Base-by-base conservation (phyloP, 2,888 invertebrate genomes). In the Dilophus febrilis region DNA sequence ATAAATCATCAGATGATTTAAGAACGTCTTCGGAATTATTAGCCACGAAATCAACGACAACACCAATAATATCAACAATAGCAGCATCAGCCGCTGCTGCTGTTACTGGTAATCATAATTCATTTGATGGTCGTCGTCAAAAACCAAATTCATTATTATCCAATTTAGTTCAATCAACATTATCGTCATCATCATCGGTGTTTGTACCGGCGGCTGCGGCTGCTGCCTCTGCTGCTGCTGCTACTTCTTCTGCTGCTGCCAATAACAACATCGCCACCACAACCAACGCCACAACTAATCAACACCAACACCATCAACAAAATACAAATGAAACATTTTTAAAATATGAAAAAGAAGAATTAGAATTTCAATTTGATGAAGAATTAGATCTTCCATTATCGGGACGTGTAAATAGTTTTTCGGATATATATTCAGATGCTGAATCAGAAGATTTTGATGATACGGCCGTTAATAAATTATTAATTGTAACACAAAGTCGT, bases 361-460 rank as follows among this genome's bases (percentile, higher is more conserved):
- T 94, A 47, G 90, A 92, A 61, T 97, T 97, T 66, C 87, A 91
- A 65, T 88, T 97, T 57, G 95, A 97, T 57, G 95, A 95, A 66
- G 97, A 97, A 61, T 65, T 94, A 46, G 87, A 88, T 47, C 70
- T 82, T 47, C 83, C 83, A 43, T 55, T 55, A 2, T 76, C 77
- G 42, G 86, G 85, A 14, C 67, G 86, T 44, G 76, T 77, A 37
- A 88, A 88, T 63, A 81, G 46, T 82, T 88, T 66, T 74, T 84
- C 62, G 40, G 61, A 47, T 72, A 78, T 55, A 58, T 82, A 80
- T 72, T 74, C 77, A 2, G 87, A 87, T 55, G 77, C 76, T 45
- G 87, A 87, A 28, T 76, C 77, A 13, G 90, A 90, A 46, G 94
- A 95, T 65, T 74, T 79, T 49, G 92, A 92, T 59, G 22, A 22